Evolutionary conservation across 2,113 vertebrate species (phyloP), one percentile per base, ranked within the genome.

Genomic region (Oryzias woworae): DNA sequence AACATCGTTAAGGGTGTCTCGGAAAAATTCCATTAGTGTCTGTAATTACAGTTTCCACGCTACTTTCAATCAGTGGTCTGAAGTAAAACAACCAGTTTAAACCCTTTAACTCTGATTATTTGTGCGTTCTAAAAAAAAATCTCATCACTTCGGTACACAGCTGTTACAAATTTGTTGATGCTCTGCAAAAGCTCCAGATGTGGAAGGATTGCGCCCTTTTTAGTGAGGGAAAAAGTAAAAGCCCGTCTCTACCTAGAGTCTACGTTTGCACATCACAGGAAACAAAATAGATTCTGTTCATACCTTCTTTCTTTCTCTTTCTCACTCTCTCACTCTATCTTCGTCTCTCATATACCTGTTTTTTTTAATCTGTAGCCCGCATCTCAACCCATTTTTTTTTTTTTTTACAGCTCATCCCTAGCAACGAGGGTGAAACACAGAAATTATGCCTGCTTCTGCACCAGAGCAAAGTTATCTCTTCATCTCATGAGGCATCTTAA

Each of bases 381-480:
- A 92, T 91, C 89, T 87, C 85, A 87, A 87, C 89, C 90, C 88
- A 84, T 83, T 83, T 91, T 81, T 89, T 79, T n/a, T 47, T 48
- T 48, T 18, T 48, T 48, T 6, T 3, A n/a, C 73, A 74, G 81
- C 83, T 89, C 91, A 69, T 89, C 84, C 91, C 80, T 90, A 80
- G 89, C 87, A 92, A 91, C 90, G 50, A 51, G 52, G 60, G 62
- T 61, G 62, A 81, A 83, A 80, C 69, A 69, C 62, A 80, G 77
- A 84, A 84, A 82, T 74, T 23, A 68, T 63, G 82, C 73, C 78
- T 84, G 81, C 77, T 64, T 62, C 62, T 86, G 75, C 75, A 60
- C 71, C 49, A 66, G 76, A 86, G 75, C 73, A 62, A 55, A 77
- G 83, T 82, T 82, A 91, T 91, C 86, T 70, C 53, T 78, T 82